phyloP scores from a whole-genome alignment of 2,888 invertebrate species.

The Automeris io region DNA sequence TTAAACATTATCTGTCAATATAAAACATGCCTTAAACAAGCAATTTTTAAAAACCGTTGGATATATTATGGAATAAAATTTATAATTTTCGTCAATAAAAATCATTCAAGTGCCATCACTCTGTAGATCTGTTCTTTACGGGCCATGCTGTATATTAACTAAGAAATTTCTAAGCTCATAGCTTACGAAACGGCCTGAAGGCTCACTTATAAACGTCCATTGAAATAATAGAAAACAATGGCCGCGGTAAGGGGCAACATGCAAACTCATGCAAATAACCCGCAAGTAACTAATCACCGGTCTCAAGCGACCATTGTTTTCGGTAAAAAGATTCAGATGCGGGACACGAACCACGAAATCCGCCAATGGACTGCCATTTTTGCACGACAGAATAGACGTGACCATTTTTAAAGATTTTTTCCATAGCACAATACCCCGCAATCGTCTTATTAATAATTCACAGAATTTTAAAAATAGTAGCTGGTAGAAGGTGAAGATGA shows the following conservation, averaged over 20 bases:
- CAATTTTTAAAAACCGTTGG: too few relatives aligned
- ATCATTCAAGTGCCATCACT: too few relatives aligned
- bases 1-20: too few relatives aligned
- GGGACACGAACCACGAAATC: conserved; percentile 22
- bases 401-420: conserved; percentile 8
- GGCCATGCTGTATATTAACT: too few relatives aligned
- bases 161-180: conserved; percentile 48
- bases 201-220: conserved; percentile 56
- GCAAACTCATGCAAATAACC: conserved; percentile 53
- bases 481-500: too few relatives aligned
- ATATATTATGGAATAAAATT: too few relatives aligned
- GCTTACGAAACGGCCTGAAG: conserved; percentile 56
- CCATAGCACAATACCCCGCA: too few relatives aligned
- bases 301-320: conserved; percentile 42
- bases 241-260: conserved; percentile 53
- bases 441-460: too few relatives aligned
- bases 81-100: too few relatives aligned
- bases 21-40: too few relatives aligned
- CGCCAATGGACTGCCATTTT: conserved; percentile 15
- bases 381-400: conserved; percentile 9
- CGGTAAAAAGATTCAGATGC: conserved; percentile 43
- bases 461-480: too few relatives aligned
- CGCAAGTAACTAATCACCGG: conserved; percentile 48
- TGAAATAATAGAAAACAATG: conserved; percentile 61
- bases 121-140: too few relatives aligned